Base-by-base conservation (phyloP, 53 echinoderm and acorn worm genomes). In the Holothuria scabra region DNA sequence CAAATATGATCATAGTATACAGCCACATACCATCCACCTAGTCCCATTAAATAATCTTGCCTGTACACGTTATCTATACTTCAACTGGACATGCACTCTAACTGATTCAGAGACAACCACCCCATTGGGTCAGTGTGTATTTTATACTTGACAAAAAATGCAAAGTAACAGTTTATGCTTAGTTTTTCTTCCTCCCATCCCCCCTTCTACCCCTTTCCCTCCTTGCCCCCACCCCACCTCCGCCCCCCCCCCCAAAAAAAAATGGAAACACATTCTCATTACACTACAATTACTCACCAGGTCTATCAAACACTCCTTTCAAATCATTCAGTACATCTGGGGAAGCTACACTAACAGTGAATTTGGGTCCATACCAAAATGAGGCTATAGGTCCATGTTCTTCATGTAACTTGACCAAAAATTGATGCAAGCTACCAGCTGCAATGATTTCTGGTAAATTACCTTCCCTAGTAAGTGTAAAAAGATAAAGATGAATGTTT, bases 391-490 rank as follows among this genome's bases (percentile, higher is more conserved):
- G 67, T 68, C 95, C 95, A 70, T 83, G 82, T 0, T 93, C 89
- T 12, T 76, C 71, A 28, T 95, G 95, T 19, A 95, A 85, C 9
- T 95, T 80, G 13, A 46, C 57, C 49, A 95, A 83, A 58, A 93
- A 95, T 56, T 93, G 83, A 75, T 95, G 95, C 60, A 95, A 41
- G 52, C 95, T 93, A 8, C 95, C 95, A 7, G 95, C 95, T 60
- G 87, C 89, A 67, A 78, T 83, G 20, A 95, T 91, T 29, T 95
- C 95, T 57, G 91, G 87, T 11, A 95, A 49, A 29, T 85, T 90
- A 26, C 90, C 90, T 44, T 86, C 80, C 67, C 90, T 90, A 21
- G 34, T 22, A 41, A 10, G 41, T 41, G 41, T 0, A 31, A n/a
- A 68, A 68, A 28, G 46, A 22, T 25, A 41, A 24, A 76, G 23